phyloP scores from a whole-genome alignment of 2,113 vertebrate species.

The Falcunculus frontatus region DNA sequence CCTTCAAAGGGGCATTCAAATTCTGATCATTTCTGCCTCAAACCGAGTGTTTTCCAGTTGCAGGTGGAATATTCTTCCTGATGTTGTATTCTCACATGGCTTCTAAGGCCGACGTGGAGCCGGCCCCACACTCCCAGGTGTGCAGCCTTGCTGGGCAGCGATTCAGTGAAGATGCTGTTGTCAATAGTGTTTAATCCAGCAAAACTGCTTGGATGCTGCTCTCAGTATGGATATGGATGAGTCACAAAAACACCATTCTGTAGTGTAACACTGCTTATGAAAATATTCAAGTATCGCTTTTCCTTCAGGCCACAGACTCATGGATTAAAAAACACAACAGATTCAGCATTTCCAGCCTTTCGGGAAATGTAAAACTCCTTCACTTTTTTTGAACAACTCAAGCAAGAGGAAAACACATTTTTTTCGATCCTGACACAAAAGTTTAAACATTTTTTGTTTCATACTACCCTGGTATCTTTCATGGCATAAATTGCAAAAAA shows the following conservation, averaged over 20 bases:
- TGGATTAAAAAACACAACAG: neutral
- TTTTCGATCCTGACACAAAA: neutral
- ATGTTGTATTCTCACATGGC: neutral
- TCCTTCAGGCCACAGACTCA: neutral
- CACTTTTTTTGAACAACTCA: neutral
- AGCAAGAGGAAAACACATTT: neutral
- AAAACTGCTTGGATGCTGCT: neutral
- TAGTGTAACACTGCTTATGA: neutral
- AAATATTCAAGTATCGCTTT: neutral
- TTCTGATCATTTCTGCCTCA: neutral
- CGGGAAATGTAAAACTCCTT: slow-evolving; percentile 12
- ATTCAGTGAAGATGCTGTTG: neutral
- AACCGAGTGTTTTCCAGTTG: neutral
- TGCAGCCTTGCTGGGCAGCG: neutral
- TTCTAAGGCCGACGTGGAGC: neutral
- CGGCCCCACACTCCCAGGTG: neutral
- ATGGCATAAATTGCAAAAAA: neutral
- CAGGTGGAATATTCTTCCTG: neutral
- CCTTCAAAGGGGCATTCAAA: neutral
- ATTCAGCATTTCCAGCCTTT: slow-evolving; percentile 6
- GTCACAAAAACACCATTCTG: neutral
- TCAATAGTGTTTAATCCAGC: neutral
- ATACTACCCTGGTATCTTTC: neutral
- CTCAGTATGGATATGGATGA: neutral
- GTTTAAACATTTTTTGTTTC: neutral